Percentiles rank a stretch among this genome's conserved stretches.
Evolutionary conservation across 1,140 invertebrate genomes (phyloP).

Genomic region (Colletes gigas): DNA sequence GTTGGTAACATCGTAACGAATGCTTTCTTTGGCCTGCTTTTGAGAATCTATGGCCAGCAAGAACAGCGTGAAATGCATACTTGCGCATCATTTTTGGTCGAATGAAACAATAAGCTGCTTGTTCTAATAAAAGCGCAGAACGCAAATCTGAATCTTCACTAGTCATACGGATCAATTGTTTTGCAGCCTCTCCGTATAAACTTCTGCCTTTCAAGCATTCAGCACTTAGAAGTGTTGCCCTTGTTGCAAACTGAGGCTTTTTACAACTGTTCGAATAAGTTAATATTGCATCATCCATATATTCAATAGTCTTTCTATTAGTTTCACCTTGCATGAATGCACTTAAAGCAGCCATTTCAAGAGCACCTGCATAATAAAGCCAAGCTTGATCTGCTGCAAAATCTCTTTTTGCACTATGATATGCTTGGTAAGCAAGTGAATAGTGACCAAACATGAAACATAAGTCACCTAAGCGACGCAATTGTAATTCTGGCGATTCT

Average conservation of each 20-base stretch:
- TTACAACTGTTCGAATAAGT: slow-evolving; percentile 95
- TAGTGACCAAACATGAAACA: slow-evolving; percentile 98
- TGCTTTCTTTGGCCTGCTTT: slow-evolving; percentile 95
- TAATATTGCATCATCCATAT: slow-evolving; percentile 96
- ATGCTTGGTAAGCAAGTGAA: slow-evolving; percentile 94
- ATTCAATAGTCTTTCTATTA: slow-evolving; percentile 90
- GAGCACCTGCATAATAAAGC: slow-evolving; percentile 96
- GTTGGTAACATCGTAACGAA: slow-evolving; percentile 94
- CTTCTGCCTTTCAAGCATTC: slow-evolving; percentile 91
- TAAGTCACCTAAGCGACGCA: slow-evolving; percentile 95
- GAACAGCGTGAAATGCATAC: slow-evolving; percentile 98
- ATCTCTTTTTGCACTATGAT: slow-evolving; percentile 97
- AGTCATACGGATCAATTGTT: slow-evolving; percentile 96
- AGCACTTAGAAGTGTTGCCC: slow-evolving; percentile 93
- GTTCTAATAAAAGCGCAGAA: slow-evolving; percentile 95
- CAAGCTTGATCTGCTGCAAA: slow-evolving; percentile 98
- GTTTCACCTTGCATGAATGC: slow-evolving; percentile 94
- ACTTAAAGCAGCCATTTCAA: slow-evolving; percentile 97
- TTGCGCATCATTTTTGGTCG: slow-evolving; percentile 92
- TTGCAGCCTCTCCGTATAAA: slow-evolving; percentile 93
- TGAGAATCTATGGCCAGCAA: slow-evolving; percentile 95
- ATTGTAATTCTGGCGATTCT: slow-evolving; percentile 96
- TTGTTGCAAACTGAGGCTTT: slow-evolving; percentile 93
- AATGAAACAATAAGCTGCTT: slow-evolving; percentile 96
- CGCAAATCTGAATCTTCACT: slow-evolving; percentile 96